A percentile compares a stretch with the other conserved stretches of the same genome.
Conservation (phyloP, 1,140 invertebrate species). For the Pomacea maculata region DNA sequence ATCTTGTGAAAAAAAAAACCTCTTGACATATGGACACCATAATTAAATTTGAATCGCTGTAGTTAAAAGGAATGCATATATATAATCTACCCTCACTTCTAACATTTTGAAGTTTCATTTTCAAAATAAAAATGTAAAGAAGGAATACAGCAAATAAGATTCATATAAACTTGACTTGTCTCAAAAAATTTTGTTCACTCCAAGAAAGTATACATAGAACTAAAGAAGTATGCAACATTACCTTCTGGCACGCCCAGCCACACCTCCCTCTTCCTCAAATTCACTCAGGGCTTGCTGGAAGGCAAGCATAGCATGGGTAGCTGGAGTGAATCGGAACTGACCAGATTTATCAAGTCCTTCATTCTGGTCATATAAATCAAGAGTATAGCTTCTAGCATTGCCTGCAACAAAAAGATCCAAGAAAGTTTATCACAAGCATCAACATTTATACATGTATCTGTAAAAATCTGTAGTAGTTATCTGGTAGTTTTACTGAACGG, state of each 20-base stretch:
- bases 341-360: constrained; percentile 63
- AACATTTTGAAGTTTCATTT: no score
- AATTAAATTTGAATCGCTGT: no score
- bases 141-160: not conserved
- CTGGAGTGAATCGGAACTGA: constrained; percentile 70
- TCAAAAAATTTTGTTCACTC: not conserved
- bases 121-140: not conserved
- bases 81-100: no score
- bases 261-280: constrained; percentile 65
- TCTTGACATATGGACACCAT: no score
- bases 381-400: constrained; percentile 61
- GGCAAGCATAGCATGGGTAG: constrained; percentile 68
- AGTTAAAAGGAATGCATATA: no score
- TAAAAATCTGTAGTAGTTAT: no score
- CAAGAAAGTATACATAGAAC: not conserved
- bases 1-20: no score
- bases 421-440: no score
- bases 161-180: not conserved
- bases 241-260: constrained; percentile 63
- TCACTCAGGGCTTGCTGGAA: constrained; percentile 66
- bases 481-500: no score
- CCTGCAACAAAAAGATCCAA: constrained; percentile 41
- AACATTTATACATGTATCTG: no score
- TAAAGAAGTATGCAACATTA: constrained; percentile 29
- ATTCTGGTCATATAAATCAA: constrained; percentile 68